A percentile compares a stretch with the other conserved stretches of the same genome.
These are phyloP conservation scores for Corythoichthys haematopterus DNA, from an alignment of 2,113 vertebrate genomes.

Conservation along the genomic window DNA sequence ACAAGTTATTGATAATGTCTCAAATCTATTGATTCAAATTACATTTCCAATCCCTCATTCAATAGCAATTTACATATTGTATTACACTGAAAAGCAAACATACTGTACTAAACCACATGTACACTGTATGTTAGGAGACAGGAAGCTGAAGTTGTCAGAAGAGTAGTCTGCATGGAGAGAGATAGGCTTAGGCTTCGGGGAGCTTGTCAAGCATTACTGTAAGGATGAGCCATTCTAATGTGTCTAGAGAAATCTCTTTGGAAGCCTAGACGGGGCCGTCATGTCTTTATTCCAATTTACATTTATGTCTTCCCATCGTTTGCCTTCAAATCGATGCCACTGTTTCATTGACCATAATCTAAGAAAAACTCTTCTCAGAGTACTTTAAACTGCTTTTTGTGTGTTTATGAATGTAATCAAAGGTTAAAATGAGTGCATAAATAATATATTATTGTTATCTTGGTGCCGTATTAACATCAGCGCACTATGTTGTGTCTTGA, in stretches of 20 bases:
- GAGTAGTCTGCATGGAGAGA: slow-evolving; percentile 29
- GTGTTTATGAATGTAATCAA: slow-evolving; percentile 5
- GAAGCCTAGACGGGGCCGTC: slow-evolving; percentile 46
- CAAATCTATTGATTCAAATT: background rate
- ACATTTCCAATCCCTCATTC: background rate
- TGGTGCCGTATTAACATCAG: slow-evolving; percentile 19
- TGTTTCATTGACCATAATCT: slow-evolving; percentile 11
- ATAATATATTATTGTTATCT: background rate
- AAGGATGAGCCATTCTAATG: slow-evolving; percentile 42
- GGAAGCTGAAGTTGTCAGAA: slow-evolving; percentile 44
- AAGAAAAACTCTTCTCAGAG: background rate
- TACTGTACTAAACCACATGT: background rate
- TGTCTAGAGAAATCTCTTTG: slow-evolving; percentile 39
- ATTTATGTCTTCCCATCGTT: background rate
- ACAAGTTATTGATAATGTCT: slow-evolving; percentile 8
- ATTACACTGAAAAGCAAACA: background rate
- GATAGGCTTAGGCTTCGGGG: slow-evolving; percentile 52
- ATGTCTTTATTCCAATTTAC: background rate
- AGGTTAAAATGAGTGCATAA: slow-evolving; percentile 9
- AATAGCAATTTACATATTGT: background rate
- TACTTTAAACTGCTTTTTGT: background rate
- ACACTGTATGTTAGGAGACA: background rate
- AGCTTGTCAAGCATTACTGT: slow-evolving; percentile 36
- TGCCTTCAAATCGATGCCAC: slow-evolving; percentile 25
- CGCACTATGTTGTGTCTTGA: slow-evolving; percentile 55